phyloP scores from a whole-genome alignment of 2,113 vertebrate genomes.

The Climacteris rufus region DNA sequence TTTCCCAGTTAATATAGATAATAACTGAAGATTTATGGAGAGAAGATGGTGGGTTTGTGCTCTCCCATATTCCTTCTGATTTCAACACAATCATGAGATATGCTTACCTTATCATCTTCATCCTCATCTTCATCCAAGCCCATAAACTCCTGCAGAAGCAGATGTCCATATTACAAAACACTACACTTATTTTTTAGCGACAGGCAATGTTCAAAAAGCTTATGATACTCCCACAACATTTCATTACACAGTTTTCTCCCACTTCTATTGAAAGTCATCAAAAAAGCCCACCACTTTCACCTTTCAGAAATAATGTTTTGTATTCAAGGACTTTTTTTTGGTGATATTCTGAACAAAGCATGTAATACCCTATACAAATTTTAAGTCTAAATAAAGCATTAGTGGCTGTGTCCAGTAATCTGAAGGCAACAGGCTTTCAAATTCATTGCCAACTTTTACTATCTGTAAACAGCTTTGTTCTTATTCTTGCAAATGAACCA shows the following conservation, averaged over 20 bases:
- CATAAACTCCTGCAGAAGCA: constrained; percentile 83
- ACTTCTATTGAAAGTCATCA: background rate
- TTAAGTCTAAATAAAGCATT: constrained; percentile 47
- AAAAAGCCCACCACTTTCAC: background rate
- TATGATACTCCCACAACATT: background rate
- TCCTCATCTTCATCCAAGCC: constrained; percentile 87
- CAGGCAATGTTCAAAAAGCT: background rate
- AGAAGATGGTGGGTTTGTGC: background rate
- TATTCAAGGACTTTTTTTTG: background rate
- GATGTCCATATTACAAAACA: constrained; percentile 22
- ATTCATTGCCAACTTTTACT: constrained; percentile 27
- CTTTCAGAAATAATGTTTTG: background rate
- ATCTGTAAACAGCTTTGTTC: constrained; percentile 62
- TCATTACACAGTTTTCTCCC: background rate
- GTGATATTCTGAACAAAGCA: background rate
- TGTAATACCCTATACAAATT: background rate
- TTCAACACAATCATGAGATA: accelerated
- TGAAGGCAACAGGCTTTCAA: constrained; percentile 45
- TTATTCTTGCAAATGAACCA: constrained; percentile 60
- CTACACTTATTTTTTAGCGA: background rate
- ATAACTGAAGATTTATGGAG: background rate
- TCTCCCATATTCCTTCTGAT: background rate
- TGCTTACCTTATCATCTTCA: constrained; percentile 91
- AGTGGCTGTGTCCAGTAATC: background rate
- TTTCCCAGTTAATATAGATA: background rate